A percentile compares a stretch with the other conserved stretches of the same genome.
Evolutionary conservation across 2,113 vertebrate genomes (phyloP).

Genomic region (Perognathus longimembris): DNA sequence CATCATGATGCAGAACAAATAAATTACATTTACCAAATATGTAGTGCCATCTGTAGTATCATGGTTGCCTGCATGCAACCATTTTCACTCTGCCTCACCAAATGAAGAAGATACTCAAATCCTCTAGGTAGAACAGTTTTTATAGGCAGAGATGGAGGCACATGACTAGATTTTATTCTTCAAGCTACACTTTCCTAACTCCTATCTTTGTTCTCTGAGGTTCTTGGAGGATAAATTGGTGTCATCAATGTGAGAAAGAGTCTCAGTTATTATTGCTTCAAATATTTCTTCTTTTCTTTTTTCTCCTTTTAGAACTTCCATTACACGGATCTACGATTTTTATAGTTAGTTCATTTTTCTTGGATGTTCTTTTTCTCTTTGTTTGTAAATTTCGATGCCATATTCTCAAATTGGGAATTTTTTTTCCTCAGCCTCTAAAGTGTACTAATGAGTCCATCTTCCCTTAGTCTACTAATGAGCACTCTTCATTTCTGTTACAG

Average conservation of each 20-base stretch:
- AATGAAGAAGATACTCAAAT: background rate
- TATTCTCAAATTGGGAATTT: background rate
- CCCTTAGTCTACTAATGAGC: background rate
- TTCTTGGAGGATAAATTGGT: background rate
- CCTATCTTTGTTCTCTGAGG: background rate
- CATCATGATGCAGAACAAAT: background rate
- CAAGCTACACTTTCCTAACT: background rate
- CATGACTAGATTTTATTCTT: background rate
- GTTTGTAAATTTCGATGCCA: background rate
- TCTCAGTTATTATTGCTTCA: too few relatives aligned
- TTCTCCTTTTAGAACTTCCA: too few relatives aligned
- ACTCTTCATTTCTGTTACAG: slow-evolving; percentile 1
- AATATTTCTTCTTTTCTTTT: too few relatives aligned
- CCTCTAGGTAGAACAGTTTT: background rate
- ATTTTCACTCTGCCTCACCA: background rate
- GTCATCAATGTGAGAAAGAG: too few relatives aligned
- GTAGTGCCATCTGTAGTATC: too few relatives aligned
- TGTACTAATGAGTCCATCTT: background rate
- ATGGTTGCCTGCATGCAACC: too few relatives aligned
- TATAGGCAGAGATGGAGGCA: background rate
- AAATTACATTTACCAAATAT: too few relatives aligned
- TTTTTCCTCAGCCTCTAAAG: background rate
- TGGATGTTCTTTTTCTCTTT: slow-evolving; percentile 16
- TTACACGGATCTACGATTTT: too few relatives aligned
- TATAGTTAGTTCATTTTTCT: too few relatives aligned